Evolutionary conservation across 2,888 invertebrate species (phyloP), one percentile per base, ranked within the genome.

Genomic region (Chymomyza caudatula): DNA sequence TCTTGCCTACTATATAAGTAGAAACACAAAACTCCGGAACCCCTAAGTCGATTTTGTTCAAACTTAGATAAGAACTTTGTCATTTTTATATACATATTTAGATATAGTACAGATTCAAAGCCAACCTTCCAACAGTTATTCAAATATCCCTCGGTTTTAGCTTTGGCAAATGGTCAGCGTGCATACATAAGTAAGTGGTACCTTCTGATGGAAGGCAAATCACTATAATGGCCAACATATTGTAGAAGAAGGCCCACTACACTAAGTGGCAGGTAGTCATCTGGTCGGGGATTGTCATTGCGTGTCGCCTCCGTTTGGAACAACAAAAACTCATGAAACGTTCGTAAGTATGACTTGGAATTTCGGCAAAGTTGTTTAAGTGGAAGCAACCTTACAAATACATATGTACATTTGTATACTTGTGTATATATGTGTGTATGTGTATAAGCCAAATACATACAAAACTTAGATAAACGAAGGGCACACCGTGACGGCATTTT

Each of bases 401-500:
- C 11, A 37, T 37, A 11, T 37, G 29, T 37, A 37, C 29, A 37
- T 37, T 37, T 37, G 11, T 19, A 17, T 47, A 47, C 47, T 47
- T 3, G 15, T 11, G 6, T 19, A n/a, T 17, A 17, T 8, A 19
- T 17, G 17, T 44, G 13, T 44, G 44, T 47, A 47, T 17, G 47
- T 17, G 47, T 55, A 47, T 63, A 44, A 51, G 61, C 44, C 67
- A 60, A 61, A 67, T 44, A 67, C 60, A 58, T 55, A 58, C 60
- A 37, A 37, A 37, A 11, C 29, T 37, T 37, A 37, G 29, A 37
- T 37, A 37, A 37, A 37, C 29, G 5, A 60, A 58, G 43, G 52
- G 54, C 29, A 59, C 60, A 54, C 67, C 61, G 63, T 58, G 63
- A 54, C 63, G 67, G 65, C 59, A 73, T 73, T 71, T 73, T 68